Conservation (phyloP, 2,113 vertebrate species). For the Orcinus orca region DNA sequence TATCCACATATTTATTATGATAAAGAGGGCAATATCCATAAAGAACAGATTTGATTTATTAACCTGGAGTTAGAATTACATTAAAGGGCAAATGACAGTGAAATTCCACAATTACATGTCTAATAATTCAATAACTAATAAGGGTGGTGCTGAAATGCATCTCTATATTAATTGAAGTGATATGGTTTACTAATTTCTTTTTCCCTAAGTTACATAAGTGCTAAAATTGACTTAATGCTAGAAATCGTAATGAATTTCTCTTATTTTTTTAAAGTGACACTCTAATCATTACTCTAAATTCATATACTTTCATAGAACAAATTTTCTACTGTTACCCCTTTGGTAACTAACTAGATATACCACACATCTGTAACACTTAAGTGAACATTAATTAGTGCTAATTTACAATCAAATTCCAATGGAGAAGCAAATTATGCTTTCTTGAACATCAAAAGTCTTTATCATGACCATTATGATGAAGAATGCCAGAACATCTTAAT, state of each 20-base stretch:
- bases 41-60: slow-evolving; percentile 56
- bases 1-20: slow-evolving; percentile 11
- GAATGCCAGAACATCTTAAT: slow-evolving; percentile 64
- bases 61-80: slow-evolving; percentile 72
- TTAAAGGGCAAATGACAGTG: slow-evolving; percentile 71
- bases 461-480: slow-evolving; percentile 59
- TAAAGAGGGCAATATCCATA: neutral
- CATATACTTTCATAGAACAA: slow-evolving; percentile 64
- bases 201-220: slow-evolving; percentile 66
- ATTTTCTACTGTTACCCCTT: slow-evolving; percentile 67
- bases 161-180: slow-evolving; percentile 58
- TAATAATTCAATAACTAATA: slow-evolving; percentile 71
- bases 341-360: slow-evolving; percentile 67
- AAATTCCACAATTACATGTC: slow-evolving; percentile 53
- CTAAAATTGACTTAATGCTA: slow-evolving; percentile 74
- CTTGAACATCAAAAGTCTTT: slow-evolving; percentile 67
- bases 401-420: slow-evolving; percentile 76
- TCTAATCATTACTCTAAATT: slow-evolving; percentile 67
- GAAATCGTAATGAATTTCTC: slow-evolving; percentile 67
- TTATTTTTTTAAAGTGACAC: slow-evolving; percentile 67
- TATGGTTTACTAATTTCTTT: slow-evolving; percentile 46
- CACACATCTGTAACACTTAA: slow-evolving; percentile 72
- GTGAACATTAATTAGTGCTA: slow-evolving; percentile 78
- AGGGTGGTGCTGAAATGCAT: slow-evolving; percentile 48
- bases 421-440: slow-evolving; percentile 73